Percentiles rank a stretch among this genome's conserved stretches.
phyloP scores from a whole-genome alignment of 2,113 vertebrate species.

The Phalacrocorax pelagicus region DNA sequence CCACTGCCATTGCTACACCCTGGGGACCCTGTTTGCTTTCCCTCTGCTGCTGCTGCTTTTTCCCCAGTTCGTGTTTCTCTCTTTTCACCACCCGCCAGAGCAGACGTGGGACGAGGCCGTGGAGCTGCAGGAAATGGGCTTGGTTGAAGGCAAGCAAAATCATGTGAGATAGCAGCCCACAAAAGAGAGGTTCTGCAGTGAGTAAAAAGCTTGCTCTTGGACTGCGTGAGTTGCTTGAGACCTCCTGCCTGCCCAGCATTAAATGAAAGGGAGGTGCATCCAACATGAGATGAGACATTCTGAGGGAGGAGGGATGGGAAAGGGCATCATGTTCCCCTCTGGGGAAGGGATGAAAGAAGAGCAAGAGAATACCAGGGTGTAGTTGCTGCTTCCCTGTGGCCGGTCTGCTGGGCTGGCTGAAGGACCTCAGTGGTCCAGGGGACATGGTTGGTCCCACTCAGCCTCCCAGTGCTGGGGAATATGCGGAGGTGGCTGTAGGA shows the following conservation, averaged over 20 bases:
- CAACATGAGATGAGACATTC: background rate
- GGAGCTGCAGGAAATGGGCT: background rate
- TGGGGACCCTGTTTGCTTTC: background rate
- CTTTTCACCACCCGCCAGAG: background rate
- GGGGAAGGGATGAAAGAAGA: background rate
- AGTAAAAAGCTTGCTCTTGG: background rate
- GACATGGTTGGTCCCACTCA: rapidly evolving
- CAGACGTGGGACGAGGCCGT: rapidly evolving
- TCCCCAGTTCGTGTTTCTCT: background rate
- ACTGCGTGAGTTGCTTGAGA: background rate
- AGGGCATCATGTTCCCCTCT: background rate
- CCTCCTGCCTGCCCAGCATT: background rate
- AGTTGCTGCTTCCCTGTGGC: background rate
- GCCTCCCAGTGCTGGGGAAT: background rate
- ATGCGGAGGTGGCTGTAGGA: background rate
- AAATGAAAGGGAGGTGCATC: background rate
- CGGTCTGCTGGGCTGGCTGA: background rate
- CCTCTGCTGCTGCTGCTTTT: background rate
- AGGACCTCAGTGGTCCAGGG: background rate
- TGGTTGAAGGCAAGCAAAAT: background rate
- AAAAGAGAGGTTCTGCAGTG: background rate
- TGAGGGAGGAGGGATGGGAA: background rate
- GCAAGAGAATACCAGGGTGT: background rate
- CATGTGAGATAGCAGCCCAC: background rate
- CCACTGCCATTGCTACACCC: background rate